Percentiles rank a stretch among this genome's conserved stretches.
Evolutionary conservation across 1,140 invertebrate species (phyloP).

Genomic region (Holotrichia oblita): DNA sequence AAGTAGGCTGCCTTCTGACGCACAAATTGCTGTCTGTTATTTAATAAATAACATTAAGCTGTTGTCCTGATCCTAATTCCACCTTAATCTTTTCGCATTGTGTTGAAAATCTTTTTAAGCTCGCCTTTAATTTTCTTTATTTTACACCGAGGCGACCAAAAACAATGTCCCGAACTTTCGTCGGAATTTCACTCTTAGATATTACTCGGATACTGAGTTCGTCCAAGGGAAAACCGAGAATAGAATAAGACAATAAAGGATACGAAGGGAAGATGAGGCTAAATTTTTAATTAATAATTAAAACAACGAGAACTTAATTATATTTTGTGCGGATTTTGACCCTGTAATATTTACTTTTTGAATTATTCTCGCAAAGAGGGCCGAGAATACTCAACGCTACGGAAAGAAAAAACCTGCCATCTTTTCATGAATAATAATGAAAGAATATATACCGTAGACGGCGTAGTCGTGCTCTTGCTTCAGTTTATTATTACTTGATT

Average conservation of each 20-base stretch:
- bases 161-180: constrained; percentile 32
- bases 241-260: not conserved
- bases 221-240: not conserved
- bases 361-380: constrained; percentile 12
- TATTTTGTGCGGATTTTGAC: constrained; percentile 31
- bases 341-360: constrained; percentile 32
- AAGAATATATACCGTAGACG: not conserved
- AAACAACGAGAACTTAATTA: constrained; percentile 37
- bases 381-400: not conserved
- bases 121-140: constrained; percentile 28
- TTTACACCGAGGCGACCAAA: constrained; percentile 30
- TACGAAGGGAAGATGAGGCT: constrained; percentile 11
- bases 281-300: constrained; percentile 37
- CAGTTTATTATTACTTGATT: constrained; percentile 31
- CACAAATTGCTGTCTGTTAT: constrained; percentile 16
- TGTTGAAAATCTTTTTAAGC: constrained; percentile 27
- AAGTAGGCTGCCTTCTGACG: not conserved
- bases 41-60: constrained; percentile 29
- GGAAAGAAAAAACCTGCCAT: constrained; percentile 5
- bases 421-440: constrained; percentile 30
- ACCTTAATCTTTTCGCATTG: constrained; percentile 21
- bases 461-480: not conserved
- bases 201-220: not conserved
- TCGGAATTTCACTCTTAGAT: constrained; percentile 18
- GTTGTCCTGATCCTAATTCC: constrained; percentile 23